Base-by-base conservation (phyloP, 2,888 invertebrate species). In the Caenorhabditis sp. region DNA sequence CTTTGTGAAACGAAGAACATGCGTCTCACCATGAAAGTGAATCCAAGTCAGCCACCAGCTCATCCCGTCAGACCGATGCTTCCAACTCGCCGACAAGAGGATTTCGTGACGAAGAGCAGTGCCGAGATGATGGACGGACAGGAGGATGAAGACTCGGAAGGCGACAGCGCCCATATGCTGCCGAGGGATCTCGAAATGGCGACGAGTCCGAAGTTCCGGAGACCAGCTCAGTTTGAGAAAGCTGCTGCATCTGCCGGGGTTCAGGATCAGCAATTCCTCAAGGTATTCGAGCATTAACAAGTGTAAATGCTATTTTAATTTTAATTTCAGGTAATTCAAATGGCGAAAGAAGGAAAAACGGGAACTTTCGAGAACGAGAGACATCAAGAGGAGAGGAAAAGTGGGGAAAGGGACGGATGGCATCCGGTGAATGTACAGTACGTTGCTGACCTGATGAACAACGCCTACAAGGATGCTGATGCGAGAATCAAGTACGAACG, bases 271-370 rank as follows among this genome's bases (percentile, higher is more conserved):
- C 81, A 82, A 22, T 56, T 81, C n/a, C 2, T 65, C 28, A 70
- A 81, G 15, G 61, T 61, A 20, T 2, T 18, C 3, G 40, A 20
- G 24, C 2, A 13, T 40, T 5, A 24, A 15, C 2, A 22, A 6
- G 15, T 20, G 15, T 8, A 55, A 26, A 11, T 56, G 11, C n/a
- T 11, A 60, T 32, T 32, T 9, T 32, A 32, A n/a, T n/a, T n/a
- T 32, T 32, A 32, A n/a, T 44, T 62, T 6, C 62, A 62, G 62
- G 81, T 81, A 2, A 64, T 70, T 6, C 68, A 74, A 47, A 70
- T 82, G 78, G 82, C 78, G 9, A 58, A 74, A 15, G 82, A 78
- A 35, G 82, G 82, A 47, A 72, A 53, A 40, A 74, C 72, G 9
- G 82, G 82, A 26, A 72, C 82, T 8, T 82, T 82, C 28, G 76